Evolutionary conservation across 1,140 invertebrate genomes (phyloP), one percentile per base, ranked within the genome.

Genomic region (Solenopsis fugax): DNA sequence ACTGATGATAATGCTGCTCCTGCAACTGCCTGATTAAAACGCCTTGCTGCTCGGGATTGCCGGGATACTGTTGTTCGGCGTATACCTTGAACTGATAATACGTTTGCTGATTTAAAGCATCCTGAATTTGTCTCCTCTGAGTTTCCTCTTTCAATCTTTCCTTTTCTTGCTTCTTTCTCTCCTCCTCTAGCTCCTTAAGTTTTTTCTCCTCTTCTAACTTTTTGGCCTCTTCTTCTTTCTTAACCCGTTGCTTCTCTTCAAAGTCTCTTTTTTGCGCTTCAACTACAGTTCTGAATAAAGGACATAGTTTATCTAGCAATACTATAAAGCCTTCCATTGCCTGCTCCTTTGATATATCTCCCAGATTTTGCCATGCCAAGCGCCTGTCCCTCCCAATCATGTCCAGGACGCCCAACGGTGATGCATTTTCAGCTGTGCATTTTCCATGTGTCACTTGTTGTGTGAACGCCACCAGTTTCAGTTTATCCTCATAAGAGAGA

Each of bases 1-100:
- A 99, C 93, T 99, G 98, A 93, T 99, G 98, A 94, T 99, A 99
- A 95, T 99, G 99, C 92, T 99, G 98, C 90, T 99, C 98, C 95
- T 99, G 99, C 56, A 99, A 94, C 93, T 99, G 99, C 65, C 97
- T 96, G 72, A 99, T 98, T 21, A 99, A 95, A 71, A 98, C 96
- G 2, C 97, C 98, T 96, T 99, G 99, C 96, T 99, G 98, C 91
- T 99, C 98, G 10, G 97, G 97, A 95, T 98, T 98, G 16, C 98
- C 98, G 12, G 99, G 99, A 95, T 97, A 99, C 93, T 99, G 99
- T 93, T 99, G 98, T 90, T 99, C 98, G 0, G 99, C 98, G 95
- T 99, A 99, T 67, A 97, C 96, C 93, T 97, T 97, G 94, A 99
- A 99, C 94, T 99, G 98, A 84, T 97, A 96, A 94, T 98, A 99